phyloP scores from a whole-genome alignment of 2,888 invertebrate genomes.

The Halocaridina rubra region DNA sequence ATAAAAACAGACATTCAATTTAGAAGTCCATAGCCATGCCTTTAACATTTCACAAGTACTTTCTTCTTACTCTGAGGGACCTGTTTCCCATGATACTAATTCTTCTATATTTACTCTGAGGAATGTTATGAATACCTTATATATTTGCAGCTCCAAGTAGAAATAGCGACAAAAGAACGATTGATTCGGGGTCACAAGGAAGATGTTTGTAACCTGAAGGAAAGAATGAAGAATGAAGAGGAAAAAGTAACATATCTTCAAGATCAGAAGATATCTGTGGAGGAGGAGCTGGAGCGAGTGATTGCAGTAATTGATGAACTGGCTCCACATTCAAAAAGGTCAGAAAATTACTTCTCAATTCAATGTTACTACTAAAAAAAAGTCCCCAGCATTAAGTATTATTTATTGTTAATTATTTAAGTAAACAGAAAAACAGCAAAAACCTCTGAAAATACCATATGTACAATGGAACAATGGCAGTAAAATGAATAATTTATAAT shows the following conservation, averaged over 20 bases:
- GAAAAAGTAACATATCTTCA: background rate
- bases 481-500: too few relatives aligned
- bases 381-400: too few relatives aligned
- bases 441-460: too few relatives aligned
- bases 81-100: background rate
- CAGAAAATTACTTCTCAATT: background rate
- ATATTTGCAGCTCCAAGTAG: conserved; percentile 22
- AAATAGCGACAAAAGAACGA: conserved; percentile 42
- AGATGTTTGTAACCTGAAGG: background rate
- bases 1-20: too few relatives aligned
- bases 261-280: conserved; percentile 19
- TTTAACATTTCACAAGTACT: too few relatives aligned
- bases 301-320: conserved; percentile 30
- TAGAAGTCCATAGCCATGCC: too few relatives aligned
- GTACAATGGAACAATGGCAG: too few relatives aligned
- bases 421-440: too few relatives aligned
- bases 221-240: conserved; percentile 12
- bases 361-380: too few relatives aligned
- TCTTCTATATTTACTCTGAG: background rate
- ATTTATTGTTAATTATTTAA: too few relatives aligned
- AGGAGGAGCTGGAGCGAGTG: conserved; percentile 35
- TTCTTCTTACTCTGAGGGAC: too few relatives aligned
- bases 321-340: conserved; percentile 37
- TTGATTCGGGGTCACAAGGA: conserved; percentile 15
- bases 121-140: too few relatives aligned